Conservation (phyloP, 2,797 vertebrate genomes). For the Lateolabrax maculatus region DNA sequence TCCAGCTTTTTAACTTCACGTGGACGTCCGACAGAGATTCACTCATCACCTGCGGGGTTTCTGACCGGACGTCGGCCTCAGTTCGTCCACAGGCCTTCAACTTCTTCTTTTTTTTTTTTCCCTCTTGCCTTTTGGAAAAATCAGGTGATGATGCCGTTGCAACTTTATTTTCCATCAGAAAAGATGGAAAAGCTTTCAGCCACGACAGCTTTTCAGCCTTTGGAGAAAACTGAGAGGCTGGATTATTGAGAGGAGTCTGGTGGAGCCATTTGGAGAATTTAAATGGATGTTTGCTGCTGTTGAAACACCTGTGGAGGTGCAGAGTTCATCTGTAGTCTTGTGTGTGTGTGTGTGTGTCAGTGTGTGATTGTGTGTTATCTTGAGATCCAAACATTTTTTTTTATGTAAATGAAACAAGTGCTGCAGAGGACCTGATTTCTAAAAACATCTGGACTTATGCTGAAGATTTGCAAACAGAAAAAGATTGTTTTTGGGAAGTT, state of each 20-base stretch:
- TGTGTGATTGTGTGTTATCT: background rate
- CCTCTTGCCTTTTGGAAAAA: background rate
- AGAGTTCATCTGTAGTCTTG: constrained; percentile 10
- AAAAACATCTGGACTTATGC: constrained; percentile 1
- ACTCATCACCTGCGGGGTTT: background rate
- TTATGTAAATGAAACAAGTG: background rate
- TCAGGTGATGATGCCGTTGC: background rate
- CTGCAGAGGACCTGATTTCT: background rate
- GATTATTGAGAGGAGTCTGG: constrained; percentile 3
- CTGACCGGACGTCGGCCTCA: constrained; percentile 41
- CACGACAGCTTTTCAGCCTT: background rate
- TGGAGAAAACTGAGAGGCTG: background rate
- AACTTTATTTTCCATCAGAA: constrained; percentile 10
- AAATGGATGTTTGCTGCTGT: constrained; percentile 22
- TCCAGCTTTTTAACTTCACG: constrained; percentile 42
- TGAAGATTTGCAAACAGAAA: background rate
- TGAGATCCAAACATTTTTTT: constrained; percentile 25
- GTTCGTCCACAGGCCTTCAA: background rate
- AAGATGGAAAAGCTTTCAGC: background rate
- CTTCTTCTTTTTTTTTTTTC: background rate
- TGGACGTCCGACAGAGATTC: background rate
- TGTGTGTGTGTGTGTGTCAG: background rate
- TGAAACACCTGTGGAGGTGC: constrained; percentile 9
- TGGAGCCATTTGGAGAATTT: constrained; percentile 3
- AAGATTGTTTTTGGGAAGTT: background rate